Conservation (phyloP, 2,888 invertebrate genomes). For the Seira musarum region DNA sequence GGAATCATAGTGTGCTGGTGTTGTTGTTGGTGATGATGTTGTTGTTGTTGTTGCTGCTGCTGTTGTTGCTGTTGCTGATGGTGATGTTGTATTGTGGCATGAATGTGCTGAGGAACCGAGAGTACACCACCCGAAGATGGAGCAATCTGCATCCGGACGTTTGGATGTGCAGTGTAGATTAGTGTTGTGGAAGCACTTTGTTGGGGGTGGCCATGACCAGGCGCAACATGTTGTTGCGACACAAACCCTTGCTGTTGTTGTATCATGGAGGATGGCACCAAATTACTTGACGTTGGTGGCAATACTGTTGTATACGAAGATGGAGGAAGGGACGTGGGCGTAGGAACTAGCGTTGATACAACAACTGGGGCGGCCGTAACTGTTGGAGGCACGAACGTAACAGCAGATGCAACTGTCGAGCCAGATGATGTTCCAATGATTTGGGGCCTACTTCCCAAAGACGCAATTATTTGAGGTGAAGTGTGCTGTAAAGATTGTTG, state of each 20-base stretch:
- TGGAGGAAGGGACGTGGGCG: constrained; percentile 22
- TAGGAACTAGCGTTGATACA: constrained; percentile 8
- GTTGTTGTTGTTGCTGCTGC: constrained; percentile 9
- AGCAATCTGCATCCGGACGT: not conserved
- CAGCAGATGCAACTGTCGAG: constrained; percentile 30
- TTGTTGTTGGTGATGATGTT: constrained; percentile 4
- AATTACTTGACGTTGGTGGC: constrained; percentile 18
- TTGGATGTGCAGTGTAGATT: constrained; percentile 42
- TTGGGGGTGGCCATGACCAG: not conserved
- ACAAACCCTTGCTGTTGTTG: constrained; percentile 14
- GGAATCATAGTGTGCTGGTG: constrained; percentile 36
- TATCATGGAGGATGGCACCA: constrained; percentile 23
- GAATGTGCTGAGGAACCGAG: not conserved
- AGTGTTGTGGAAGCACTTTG: constrained; percentile 26
- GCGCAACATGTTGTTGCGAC: not conserved
- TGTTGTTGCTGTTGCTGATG: constrained; percentile 12
- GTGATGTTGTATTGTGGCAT: constrained; percentile 6
- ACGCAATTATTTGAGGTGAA: not conserved
- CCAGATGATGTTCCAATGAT: constrained; percentile 10
- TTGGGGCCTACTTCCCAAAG: not conserved
- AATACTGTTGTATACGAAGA: constrained; percentile 39
- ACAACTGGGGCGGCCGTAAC: constrained; percentile 21
- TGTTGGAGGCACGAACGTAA: constrained; percentile 41
- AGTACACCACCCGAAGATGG: not conserved
- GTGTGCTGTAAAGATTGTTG: constrained; percentile 20